Evolutionary conservation across 37 sponge, comb jelly and placozoan species (phyloP).

Genomic region (Aplysina aerophoba): DNA sequence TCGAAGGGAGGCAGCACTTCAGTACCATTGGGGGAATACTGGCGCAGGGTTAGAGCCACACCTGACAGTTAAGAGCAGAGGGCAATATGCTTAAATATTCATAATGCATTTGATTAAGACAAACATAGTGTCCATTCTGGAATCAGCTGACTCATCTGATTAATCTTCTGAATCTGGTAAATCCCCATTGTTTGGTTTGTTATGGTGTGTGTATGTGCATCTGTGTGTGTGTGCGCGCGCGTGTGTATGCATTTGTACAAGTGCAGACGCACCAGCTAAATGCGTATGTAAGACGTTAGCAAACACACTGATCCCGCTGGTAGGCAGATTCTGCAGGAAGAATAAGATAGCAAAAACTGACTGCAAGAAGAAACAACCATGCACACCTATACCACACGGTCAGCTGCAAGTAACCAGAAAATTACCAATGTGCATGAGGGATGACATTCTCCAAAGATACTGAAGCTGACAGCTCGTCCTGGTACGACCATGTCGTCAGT

Average conservation of each 20-base stretch:
- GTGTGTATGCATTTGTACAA: slow-evolving; percentile 17
- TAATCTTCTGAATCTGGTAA: too few species aligned
- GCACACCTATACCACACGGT: too few species aligned
- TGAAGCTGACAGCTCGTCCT: background rate
- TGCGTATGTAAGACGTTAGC: slow-evolving; percentile 15
- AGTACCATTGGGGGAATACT: background rate
- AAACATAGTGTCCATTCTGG: too few species aligned
- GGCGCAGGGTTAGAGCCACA: too few species aligned
- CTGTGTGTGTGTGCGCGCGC: slow-evolving; percentile 26
- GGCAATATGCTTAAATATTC: too few species aligned
- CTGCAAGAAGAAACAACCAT: too few species aligned
- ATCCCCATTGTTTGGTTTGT: too few species aligned
- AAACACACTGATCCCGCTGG: slow-evolving; percentile 30
- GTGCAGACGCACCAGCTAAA: background rate
- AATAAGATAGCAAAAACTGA: too few species aligned
- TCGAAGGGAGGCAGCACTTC: slow-evolving; percentile 59
- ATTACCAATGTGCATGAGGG: background rate
- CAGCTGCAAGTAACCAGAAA: too few species aligned
- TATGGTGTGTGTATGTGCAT: slow-evolving; percentile 29
- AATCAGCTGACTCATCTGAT: too few species aligned
- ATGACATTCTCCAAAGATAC: background rate
- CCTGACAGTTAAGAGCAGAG: background rate
- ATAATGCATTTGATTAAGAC: too few species aligned
- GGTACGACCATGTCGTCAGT: slow-evolving; percentile 17
- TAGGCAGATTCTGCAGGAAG: background rate